These are phyloP conservation scores for Lepus townsendii DNA, from an alignment of 2,797 vertebrate genomes.

Conservation along the genomic window DNA sequence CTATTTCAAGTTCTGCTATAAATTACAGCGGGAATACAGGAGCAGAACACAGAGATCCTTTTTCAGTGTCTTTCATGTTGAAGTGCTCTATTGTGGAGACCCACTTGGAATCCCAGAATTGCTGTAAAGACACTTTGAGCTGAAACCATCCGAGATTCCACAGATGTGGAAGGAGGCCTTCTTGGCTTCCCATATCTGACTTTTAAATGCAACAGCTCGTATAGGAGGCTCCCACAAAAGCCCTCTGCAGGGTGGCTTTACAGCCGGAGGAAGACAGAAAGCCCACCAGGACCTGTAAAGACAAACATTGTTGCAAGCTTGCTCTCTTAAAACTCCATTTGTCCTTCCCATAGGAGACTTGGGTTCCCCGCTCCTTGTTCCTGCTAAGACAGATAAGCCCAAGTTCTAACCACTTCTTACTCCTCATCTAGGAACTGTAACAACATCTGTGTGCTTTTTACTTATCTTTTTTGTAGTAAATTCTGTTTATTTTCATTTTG, in stretches of 20 bases:
- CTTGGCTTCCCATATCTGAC: background rate
- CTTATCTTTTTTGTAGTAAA: background rate
- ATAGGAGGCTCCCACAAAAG: background rate
- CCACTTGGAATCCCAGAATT: background rate
- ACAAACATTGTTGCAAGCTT: background rate
- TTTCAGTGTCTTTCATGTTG: background rate
- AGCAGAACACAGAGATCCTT: background rate
- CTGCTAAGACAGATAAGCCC: background rate
- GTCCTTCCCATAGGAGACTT: background rate
- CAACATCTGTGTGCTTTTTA: background rate
- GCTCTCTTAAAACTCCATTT: background rate
- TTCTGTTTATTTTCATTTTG: too few species aligned
- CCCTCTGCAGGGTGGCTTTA: background rate
- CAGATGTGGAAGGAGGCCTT: background rate
- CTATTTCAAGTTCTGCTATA: background rate
- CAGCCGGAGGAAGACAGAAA: background rate
- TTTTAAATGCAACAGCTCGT: background rate
- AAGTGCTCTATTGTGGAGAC: background rate
- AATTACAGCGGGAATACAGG: background rate
- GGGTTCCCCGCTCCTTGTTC: background rate
- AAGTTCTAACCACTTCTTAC: background rate
- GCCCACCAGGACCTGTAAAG: background rate
- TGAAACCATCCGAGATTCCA: conserved; percentile 12
- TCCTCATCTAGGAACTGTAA: background rate
- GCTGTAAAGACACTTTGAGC: background rate